Base-by-base conservation (phyloP, 53 echinoderm and acorn worm genomes). In the Hippasteria phrygiana region DNA sequence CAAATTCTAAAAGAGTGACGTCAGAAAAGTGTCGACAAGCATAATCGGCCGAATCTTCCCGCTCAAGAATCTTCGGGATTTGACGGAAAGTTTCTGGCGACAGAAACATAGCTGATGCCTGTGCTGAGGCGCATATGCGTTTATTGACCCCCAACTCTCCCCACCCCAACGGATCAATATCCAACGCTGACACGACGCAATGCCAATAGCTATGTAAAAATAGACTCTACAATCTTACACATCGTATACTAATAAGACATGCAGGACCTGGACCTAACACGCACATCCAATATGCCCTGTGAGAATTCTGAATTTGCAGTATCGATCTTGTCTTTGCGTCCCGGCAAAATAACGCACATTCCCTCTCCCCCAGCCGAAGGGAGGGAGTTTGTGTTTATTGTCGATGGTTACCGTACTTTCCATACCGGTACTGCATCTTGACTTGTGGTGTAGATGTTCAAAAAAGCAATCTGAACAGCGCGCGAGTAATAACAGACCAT, bases 371-470 rank as follows among this genome's bases (percentile, higher is more conserved):
- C n/a, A n/a, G n/a, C n/a, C n/a, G n/a, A n/a, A n/a, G n/a, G n/a
- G n/a, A n/a, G 36, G 67, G 35, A 35, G 33, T 66, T 66, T 66
- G 67, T 33, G 34, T 66, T 66, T 16, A 35, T 66, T 35, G 67
- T 66, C 67, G 67, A 17, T 35, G 67, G 35, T 59, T 59, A 59
- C n/a, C n/a, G n/a, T n/a, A n/a, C 26, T 59, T 59, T 24, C 59
- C 26, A 59, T 59, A 59, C 14, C 26, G 22, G 59, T 59, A n/a
- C n/a, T n/a, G n/a, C n/a, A 59, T 18, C 59, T 18, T 59, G 59
- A 59, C 59, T 59, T 59, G 59, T 59, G n/a, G 59, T 18, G 59
- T 24, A 59, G 17, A 59, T 24, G 59, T 59, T 18, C 59, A 24
- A 26, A 59, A 59, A 24, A 26, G 0, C 26, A 26, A 59, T 59